Evolutionary conservation across 2,797 vertebrate species (phyloP), one percentile per base, ranked within the genome.

Genomic region (Myoxocephalus aenaeus): DNA sequence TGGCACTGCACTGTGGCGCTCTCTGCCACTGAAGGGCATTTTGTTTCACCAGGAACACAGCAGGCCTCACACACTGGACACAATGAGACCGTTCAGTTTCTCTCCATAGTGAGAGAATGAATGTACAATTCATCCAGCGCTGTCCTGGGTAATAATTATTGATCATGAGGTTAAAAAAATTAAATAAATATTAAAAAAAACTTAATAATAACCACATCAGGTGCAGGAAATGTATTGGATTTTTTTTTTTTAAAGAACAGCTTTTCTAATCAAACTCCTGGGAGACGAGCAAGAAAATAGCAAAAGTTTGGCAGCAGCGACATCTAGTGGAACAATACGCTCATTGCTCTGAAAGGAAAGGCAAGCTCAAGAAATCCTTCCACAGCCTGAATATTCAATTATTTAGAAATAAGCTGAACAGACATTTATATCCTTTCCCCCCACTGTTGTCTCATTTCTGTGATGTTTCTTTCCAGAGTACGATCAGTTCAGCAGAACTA

Each of bases 1-100:
- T 89, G 89, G 78, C 89, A 87, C 72, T 54, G 84, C 89, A 63
- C 80, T 59, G 85, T 65, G 70, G 79, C 73, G 51, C 72, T 73
- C 73, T 59, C 81, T 88, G 85, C 80, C 86, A 79, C 78, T 92
- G 84, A 93, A 89, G 86, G 82, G 75, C 79, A 89, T 87, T 92
- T 92, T 94, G 92, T 93, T 92, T 80, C 66, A 22, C 1, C 2
- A 27, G 54, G 77, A 92, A 93, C 90, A 90, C 85, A 89, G 85
- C 90, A 88, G 86, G 90, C 81, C 89, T 90, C 80, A 87, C 76
- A 82, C 83, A 85, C 78, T 12, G 56, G 27, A 67, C 82, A 94
- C 94, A 94, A 94, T 91, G 90, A 89, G 58, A 74, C 86, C 67
- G 77, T 92, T 94, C 88, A 57, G 73, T 68, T 80, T 69, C 59